Evolutionary conservation across 2,888 invertebrate genomes (phyloP).

Genomic region (Drosophila borborema): DNA sequence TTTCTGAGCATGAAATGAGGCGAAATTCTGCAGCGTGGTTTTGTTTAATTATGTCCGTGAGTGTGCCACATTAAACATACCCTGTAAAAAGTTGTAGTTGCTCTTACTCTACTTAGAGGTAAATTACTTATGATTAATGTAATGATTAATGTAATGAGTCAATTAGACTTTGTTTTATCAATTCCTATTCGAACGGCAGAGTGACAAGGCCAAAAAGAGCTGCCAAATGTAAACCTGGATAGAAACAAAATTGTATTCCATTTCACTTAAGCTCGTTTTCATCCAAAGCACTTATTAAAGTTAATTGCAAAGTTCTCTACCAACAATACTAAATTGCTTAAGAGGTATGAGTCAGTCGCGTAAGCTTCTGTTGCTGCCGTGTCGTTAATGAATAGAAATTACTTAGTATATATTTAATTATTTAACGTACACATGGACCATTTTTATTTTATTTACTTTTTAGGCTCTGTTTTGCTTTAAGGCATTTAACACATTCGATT

Average conservation of each 20-base stretch:
- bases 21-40: constrained; percentile 23
- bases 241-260: too few relatives aligned
- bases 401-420: constrained; percentile 60
- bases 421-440: constrained; percentile 40
- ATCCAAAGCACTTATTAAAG: too few relatives aligned
- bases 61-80: background rate
- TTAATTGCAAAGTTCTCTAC: background rate
- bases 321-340: background rate
- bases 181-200: too few relatives aligned
- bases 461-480: constrained; percentile 2
- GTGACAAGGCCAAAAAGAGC: too few relatives aligned
- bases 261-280: too few relatives aligned
- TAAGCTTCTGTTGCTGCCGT: background rate
- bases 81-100: background rate
- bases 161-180: too few relatives aligned
- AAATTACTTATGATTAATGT: too few relatives aligned
- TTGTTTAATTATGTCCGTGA: background rate
- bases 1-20: constrained; percentile 45
- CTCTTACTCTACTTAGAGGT: background rate
- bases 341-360: background rate
- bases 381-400: constrained; percentile 52
- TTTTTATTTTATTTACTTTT: constrained; percentile 7
- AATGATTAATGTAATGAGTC: too few relatives aligned
- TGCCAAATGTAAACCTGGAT: too few relatives aligned
- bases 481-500: background rate